Conservation (phyloP, 2,113 vertebrate genomes). For the Oryzias woworae region DNA sequence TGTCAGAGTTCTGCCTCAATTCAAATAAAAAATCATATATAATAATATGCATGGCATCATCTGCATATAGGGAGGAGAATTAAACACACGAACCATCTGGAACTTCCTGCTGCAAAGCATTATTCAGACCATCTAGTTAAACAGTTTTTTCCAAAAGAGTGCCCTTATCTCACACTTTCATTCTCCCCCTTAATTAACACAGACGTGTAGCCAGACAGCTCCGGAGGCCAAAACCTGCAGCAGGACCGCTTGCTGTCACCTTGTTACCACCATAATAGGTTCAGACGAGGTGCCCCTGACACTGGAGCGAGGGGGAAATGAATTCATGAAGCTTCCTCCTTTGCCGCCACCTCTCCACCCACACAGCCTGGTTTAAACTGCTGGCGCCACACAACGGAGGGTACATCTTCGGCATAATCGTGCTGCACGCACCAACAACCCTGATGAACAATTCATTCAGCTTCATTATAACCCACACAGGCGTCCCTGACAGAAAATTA, state of each 20-base stretch:
- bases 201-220: conserved; percentile 61
- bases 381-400: conserved; percentile 21
- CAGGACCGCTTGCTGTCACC: conserved; percentile 61
- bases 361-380: conserved; percentile 26
- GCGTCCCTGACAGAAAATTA: conserved; percentile 33
- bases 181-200: conserved; percentile 63
- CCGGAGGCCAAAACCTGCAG: conserved; percentile 45
- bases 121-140: conserved; percentile 43
- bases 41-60: conserved; percentile 15
- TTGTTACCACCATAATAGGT: conserved; percentile 66
- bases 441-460: conserved; percentile 39
- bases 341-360: conserved; percentile 4
- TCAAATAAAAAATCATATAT: not conserved
- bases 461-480: conserved; percentile 43
- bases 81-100: no score
- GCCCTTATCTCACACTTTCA: conserved; percentile 38
- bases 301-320: conserved; percentile 46
- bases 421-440: conserved; percentile 33
- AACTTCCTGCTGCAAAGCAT: not conserved
- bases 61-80: not conserved
- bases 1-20: not conserved
- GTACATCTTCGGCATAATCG: conserved; percentile 40
- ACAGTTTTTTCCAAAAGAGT: conserved; percentile 50
- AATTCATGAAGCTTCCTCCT: conserved; percentile 47
- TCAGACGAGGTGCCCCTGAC: conserved; percentile 56